phyloP scores from a whole-genome alignment of 2,888 invertebrate species.

The Melanchra persicariae region DNA sequence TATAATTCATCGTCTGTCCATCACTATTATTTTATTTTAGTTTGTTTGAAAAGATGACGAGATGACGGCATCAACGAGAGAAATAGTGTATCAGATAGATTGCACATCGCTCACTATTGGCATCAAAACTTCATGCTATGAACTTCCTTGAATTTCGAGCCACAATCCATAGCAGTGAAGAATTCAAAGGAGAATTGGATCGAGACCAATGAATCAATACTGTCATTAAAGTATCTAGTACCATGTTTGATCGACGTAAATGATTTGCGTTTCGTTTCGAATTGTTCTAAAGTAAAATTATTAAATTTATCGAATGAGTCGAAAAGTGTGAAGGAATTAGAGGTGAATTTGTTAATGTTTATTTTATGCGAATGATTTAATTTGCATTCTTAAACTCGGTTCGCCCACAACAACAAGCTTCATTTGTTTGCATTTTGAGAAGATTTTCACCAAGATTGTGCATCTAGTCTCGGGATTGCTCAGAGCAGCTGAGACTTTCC shows the following conservation, averaged over 20 bases:
- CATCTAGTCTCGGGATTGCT: not conserved
- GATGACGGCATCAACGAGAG: not conserved
- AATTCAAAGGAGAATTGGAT: no score
- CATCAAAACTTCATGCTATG: not conserved
- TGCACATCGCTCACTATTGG: no score
- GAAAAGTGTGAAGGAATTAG: not conserved
- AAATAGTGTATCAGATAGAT: not conserved
- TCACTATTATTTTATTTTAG: no score
- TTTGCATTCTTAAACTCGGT: constrained; percentile 2
- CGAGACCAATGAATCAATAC: constrained; percentile 8
- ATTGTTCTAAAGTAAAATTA: no score
- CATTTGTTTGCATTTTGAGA: not conserved
- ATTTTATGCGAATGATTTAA: not conserved
- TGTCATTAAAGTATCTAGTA: not conserved
- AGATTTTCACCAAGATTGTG: not conserved
- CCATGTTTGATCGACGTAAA: not conserved
- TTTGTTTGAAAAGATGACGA: no score
- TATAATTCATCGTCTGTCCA: no score
- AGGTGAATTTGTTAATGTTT: not conserved
- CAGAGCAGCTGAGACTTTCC: no score
- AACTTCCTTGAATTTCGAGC: not conserved
- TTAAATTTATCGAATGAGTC: no score
- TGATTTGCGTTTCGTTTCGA: no score
- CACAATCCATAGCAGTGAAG: constrained; percentile 6
- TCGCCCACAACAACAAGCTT: not conserved